Conservation (phyloP, 2,888 invertebrate species). For the Zygaena filipendulae region DNA sequence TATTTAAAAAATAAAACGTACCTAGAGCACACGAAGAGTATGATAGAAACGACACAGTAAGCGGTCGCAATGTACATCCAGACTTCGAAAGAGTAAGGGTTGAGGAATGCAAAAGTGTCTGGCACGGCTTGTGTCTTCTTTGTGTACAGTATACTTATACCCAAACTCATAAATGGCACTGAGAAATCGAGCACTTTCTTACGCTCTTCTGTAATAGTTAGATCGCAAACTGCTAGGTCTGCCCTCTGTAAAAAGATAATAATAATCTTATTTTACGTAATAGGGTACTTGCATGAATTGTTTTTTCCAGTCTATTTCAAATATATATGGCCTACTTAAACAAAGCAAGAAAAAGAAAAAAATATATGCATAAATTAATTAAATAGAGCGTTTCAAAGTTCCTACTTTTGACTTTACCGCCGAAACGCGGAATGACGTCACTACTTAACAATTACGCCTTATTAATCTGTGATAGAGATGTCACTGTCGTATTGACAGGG, state of each 20-base stretch:
- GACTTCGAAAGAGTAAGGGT: slow-evolving; percentile 84
- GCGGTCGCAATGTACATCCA: slow-evolving; percentile 91
- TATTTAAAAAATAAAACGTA: slow-evolving; percentile 24
- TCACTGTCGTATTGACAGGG: no score
- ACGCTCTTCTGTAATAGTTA: slow-evolving; percentile 93
- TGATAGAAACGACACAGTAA: slow-evolving; percentile 82
- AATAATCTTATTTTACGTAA: no score
- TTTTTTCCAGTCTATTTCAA: no score
- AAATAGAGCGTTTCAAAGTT: no score
- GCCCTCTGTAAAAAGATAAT: slow-evolving; percentile 36
- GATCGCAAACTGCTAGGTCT: slow-evolving; percentile 65
- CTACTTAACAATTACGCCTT: no score
- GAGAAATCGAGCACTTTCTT: slow-evolving; percentile 92
- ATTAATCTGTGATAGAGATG: no score
- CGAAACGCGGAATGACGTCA: no score
- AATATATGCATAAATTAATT: no score
- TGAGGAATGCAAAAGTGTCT: slow-evolving; percentile 86
- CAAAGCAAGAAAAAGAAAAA: no score
- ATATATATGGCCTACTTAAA: no score
- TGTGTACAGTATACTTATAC: slow-evolving; percentile 88
- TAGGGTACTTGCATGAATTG: no score
- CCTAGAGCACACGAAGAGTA: slow-evolving; percentile 85
- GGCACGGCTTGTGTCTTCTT: slow-evolving; percentile 81
- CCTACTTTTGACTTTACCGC: no score
- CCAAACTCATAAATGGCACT: slow-evolving; percentile 96